These are phyloP conservation scores for Notolepis coatsorum DNA, from an alignment of 2,797 vertebrate genomes.

Conservation along the genomic window DNA sequence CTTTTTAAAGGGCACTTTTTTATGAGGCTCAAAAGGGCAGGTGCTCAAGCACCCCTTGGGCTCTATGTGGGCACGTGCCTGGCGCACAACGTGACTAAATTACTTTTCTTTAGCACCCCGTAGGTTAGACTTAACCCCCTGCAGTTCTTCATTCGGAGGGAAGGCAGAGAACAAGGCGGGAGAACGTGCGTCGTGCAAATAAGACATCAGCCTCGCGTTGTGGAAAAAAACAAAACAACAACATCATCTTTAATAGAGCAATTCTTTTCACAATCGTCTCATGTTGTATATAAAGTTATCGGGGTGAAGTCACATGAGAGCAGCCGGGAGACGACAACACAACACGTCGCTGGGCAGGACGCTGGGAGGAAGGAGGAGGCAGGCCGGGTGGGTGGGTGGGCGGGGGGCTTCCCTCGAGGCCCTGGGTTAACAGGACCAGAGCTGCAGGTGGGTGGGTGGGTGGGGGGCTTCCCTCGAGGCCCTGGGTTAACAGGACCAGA, in stretches of 20 bases:
- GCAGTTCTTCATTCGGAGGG: background rate
- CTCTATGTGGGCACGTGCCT: no score
- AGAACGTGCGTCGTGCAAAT: slow-evolving; percentile 30
- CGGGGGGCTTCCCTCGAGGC: slow-evolving; percentile 13
- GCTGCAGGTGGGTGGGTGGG: slow-evolving; percentile 10
- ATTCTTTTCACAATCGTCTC: slow-evolving; percentile 54
- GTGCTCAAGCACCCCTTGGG: no score
- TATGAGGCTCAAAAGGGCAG: no score
- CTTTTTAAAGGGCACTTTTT: no score
- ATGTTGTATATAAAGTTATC: slow-evolving; percentile 69
- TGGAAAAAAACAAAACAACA: slow-evolving; percentile 4
- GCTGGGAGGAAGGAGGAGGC: slow-evolving; percentile 4
- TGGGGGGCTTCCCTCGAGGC: no score
- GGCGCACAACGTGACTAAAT: slow-evolving; percentile 36
- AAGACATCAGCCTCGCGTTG: no score
- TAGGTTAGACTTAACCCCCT: slow-evolving; percentile 48
- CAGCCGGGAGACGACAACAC: slow-evolving; percentile 32
- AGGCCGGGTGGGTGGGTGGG: slow-evolving; percentile 26
- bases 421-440: slow-evolving; percentile 14
- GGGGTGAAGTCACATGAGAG: slow-evolving; percentile 40
- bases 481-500: slow-evolving; percentile 6
- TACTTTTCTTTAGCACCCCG: slow-evolving; percentile 20
- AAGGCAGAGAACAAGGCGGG: slow-evolving; percentile 28
- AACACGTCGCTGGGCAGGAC: slow-evolving; percentile 27
- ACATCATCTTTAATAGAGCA: slow-evolving; percentile 77